Conservation (phyloP, 2,113 vertebrate species). For the Mus spicilegus region DNA sequence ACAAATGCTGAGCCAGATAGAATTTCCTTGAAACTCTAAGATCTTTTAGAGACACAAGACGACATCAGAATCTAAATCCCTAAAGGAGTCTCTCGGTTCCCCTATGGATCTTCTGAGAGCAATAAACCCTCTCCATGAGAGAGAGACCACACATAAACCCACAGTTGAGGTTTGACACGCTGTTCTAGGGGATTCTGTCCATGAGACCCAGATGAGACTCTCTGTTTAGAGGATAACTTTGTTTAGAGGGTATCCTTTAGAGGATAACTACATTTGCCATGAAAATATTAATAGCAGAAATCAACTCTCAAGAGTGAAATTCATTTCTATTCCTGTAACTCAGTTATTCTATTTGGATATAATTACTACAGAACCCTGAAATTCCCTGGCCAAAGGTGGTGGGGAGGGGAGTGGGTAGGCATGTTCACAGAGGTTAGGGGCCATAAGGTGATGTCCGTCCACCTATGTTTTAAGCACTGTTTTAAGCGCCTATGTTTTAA, state of each 20-base stretch:
- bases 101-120: not conserved
- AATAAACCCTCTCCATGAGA: too few species aligned
- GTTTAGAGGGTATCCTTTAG: not conserved
- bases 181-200: not conserved
- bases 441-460: not conserved
- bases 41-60: not conserved
- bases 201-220: not conserved
- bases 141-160: accelerated
- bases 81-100: not conserved
- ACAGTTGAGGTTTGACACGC: not conserved
- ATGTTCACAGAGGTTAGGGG: not conserved
- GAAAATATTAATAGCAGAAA: not conserved
- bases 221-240: not conserved
- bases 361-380: not conserved
- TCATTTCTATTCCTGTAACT: not conserved
- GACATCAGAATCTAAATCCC: accelerated
- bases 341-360: not conserved
- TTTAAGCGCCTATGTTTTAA: too few species aligned
- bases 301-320: slow-evolving; percentile 25
- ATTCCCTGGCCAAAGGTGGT: not conserved
- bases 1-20: not conserved
- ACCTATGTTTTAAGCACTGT: not conserved
- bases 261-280: not conserved
- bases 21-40: not conserved
- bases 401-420: too few species aligned